Evolutionary conservation across 2,797 vertebrate species (phyloP).

Genomic region (Anguilla obscura): DNA sequence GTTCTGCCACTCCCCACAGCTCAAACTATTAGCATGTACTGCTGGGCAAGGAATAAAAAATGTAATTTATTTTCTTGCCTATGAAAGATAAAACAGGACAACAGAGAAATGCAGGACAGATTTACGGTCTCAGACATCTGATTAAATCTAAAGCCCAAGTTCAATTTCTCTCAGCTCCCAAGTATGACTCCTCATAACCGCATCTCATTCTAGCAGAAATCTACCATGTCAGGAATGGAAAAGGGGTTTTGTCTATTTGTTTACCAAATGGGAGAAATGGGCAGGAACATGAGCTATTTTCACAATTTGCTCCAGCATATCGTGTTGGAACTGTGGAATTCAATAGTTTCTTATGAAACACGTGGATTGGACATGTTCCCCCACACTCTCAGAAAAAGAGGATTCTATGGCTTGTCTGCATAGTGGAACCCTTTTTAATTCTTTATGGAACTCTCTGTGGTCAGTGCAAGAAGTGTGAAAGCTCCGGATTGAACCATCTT

Average conservation of each 20-base stretch:
- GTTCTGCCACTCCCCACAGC: not conserved
- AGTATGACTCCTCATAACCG: slow-evolving; percentile 22
- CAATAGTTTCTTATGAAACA: slow-evolving; percentile 50
- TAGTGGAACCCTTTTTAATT: no score
- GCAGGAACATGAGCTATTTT: not conserved
- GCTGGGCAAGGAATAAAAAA: slow-evolving; percentile 10
- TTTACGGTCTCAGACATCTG: slow-evolving; percentile 25
- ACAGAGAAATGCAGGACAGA: not conserved
- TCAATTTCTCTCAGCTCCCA: slow-evolving; percentile 18
- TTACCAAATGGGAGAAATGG: slow-evolving; percentile 9
- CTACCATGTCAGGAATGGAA: slow-evolving; percentile 2
- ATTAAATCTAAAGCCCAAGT: slow-evolving; percentile 30
- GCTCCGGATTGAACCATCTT: no score
- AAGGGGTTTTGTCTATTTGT: not conserved
- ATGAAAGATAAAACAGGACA: not conserved
- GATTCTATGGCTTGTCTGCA: no score
- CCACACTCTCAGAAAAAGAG: no score
- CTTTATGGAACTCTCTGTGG: no score
- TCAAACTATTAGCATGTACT: not conserved
- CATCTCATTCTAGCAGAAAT: slow-evolving; percentile 32
- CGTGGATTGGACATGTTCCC: not conserved
- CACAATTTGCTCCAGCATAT: not conserved
- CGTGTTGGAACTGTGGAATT: not conserved
- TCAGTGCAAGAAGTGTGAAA: no score
- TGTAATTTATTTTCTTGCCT: slow-evolving; percentile 7